These are phyloP conservation scores for Platycnemis pennipes DNA, from an alignment of 2,888 invertebrate genomes.

Conservation along the genomic window DNA sequence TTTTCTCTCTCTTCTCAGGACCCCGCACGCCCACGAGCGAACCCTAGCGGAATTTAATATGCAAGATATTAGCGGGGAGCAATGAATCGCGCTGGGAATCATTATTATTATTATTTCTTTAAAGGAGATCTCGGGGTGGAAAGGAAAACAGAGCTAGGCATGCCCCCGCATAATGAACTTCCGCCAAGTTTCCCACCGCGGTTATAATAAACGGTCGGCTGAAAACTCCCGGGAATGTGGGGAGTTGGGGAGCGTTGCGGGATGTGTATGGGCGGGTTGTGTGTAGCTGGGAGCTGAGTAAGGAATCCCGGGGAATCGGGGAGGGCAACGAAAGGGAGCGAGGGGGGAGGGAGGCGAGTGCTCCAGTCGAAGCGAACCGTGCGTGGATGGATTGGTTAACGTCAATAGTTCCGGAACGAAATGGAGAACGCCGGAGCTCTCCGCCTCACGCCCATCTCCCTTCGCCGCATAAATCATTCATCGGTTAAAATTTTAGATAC, in stretches of 20 bases:
- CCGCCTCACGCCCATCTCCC: neutral
- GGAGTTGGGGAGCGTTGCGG: neutral
- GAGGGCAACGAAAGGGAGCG: neutral
- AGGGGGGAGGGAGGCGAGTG: neutral
- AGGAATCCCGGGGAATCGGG: neutral
- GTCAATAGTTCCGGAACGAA: slow-evolving; percentile 24
- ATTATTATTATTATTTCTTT: neutral
- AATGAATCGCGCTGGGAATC: neutral
- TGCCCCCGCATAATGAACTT: slow-evolving; percentile 53
- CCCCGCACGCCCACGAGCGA: neutral
- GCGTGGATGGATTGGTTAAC: slow-evolving; percentile 33
- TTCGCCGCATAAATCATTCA: slow-evolving; percentile 11
- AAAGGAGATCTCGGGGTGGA: neutral
- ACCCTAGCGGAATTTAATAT: neutral
- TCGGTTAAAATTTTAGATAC: slow-evolving; percentile 2
- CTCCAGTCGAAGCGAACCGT: neutral
- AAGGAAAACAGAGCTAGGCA: slow-evolving; percentile 11
- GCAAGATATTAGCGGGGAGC: slow-evolving; percentile 3
- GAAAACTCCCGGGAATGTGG: slow-evolving; percentile 37
- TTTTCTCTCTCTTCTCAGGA: neutral
- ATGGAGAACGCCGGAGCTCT: neutral
- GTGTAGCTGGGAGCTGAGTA: slow-evolving; percentile 6
- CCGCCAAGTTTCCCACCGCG: slow-evolving; percentile 39
- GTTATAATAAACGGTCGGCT: slow-evolving; percentile 45
- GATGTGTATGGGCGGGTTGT: neutral